A percentile compares a stretch with the other conserved stretches of the same genome.
Evolutionary conservation across 1,140 invertebrate genomes (phyloP).

Genomic region (Heliconius hermathena): DNA sequence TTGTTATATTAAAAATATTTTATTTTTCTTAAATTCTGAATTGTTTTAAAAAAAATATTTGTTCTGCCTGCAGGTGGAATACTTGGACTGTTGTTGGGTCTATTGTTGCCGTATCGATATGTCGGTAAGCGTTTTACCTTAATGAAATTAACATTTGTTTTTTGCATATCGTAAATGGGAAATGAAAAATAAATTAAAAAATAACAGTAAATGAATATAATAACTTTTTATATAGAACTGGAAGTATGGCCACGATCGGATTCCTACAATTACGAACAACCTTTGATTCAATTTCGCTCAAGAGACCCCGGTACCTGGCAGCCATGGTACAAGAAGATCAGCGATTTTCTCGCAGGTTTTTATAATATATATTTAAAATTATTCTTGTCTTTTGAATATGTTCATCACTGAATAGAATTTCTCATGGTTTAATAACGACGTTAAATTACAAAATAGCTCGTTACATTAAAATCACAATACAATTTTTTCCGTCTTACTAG

Average conservation of each 20-base stretch:
- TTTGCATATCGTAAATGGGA: too few relatives aligned
- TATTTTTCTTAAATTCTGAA: too few relatives aligned
- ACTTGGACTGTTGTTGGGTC: constrained; percentile 53
- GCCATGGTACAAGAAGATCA: constrained; percentile 64
- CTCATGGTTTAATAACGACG: too few relatives aligned
- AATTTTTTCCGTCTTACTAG: too few relatives aligned
- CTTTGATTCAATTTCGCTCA: constrained; percentile 63
- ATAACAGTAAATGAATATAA: not conserved
- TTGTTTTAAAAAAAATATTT: too few relatives aligned
- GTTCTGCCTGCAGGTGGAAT: constrained; percentile 46
- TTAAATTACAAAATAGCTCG: too few relatives aligned
- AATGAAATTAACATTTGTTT: not conserved
- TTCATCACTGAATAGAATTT: too few relatives aligned
- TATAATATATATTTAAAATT: not conserved
- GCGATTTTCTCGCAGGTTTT: constrained; percentile 63
- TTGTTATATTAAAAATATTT: too few relatives aligned
- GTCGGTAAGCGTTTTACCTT: constrained; percentile 54
- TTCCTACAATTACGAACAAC: constrained; percentile 64
- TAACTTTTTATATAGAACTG: constrained; percentile 48
- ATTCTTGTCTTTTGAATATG: too few relatives aligned
- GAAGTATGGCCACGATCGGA: constrained; percentile 70
- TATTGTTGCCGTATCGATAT: constrained; percentile 56
- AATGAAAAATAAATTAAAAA: not conserved
- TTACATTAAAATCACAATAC: too few relatives aligned
- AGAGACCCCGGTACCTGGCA: constrained; percentile 70